Evolutionary conservation across 2,888 invertebrate species (phyloP).

Genomic region (Piscicola geometra): DNA sequence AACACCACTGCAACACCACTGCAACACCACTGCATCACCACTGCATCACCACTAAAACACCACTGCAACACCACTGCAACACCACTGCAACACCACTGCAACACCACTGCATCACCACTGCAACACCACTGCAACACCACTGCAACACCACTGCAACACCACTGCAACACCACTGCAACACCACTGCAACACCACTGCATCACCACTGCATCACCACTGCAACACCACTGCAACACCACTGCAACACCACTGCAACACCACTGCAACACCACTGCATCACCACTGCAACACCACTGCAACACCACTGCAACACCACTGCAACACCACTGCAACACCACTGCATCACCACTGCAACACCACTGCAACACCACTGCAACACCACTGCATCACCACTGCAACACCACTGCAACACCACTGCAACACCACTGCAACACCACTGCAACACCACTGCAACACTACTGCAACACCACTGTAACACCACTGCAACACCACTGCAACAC

Average conservation of each 20-base stretch:
- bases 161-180: too few species aligned
- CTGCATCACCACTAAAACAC: too few species aligned
- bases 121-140: too few species aligned
- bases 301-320: neutral
- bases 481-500: neutral
- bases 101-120: too few species aligned
- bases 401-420: neutral
- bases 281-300: too few species aligned
- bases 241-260: neutral
- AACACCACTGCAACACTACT: neutral
- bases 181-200: neutral
- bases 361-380: constrained; percentile 2
- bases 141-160: too few species aligned
- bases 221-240: constrained; percentile 8
- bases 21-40: neutral
- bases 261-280: too few species aligned
- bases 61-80: too few species aligned
- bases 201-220: neutral
- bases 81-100: too few species aligned
- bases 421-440: too few species aligned
- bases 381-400: neutral
- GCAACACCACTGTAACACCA: constrained; percentile 1
- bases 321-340: neutral
- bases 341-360: neutral
- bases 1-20: neutral